phyloP scores from a whole-genome alignment of 2,888 invertebrate genomes.

The Erebia palarica region DNA sequence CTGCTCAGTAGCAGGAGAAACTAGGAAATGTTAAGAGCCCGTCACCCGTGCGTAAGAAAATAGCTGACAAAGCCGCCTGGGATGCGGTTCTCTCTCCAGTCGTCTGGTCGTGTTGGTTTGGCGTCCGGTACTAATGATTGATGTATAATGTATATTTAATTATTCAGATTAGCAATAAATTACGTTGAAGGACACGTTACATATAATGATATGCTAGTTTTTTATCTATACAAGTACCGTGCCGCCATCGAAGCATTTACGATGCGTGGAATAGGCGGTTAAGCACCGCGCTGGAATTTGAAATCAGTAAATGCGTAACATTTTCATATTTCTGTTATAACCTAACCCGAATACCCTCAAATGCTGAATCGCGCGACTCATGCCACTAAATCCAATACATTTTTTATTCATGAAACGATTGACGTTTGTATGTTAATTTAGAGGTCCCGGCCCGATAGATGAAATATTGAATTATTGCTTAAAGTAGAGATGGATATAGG shows the following conservation, averaged over 20 bases:
- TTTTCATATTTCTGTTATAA: constrained; percentile 71
- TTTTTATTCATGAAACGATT: constrained; percentile 83
- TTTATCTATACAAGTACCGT: not conserved
- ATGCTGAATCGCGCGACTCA: constrained; percentile 66
- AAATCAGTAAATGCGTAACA: constrained; percentile 46
- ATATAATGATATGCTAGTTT: not conserved
- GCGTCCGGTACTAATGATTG: no score
- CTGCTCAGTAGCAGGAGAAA: no score
- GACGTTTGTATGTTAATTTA: constrained; percentile 82
- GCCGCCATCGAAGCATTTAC: constrained; percentile 15
- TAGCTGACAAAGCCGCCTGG: no score
- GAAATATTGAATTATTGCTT: constrained; percentile 82
- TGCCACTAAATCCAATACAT: constrained; percentile 82
- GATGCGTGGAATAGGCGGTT: constrained; percentile 11
- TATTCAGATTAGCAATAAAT: not conserved
- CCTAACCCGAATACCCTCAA: constrained; percentile 48
- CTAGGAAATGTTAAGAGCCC: no score
- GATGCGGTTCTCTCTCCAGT: no score
- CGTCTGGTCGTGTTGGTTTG: no score
- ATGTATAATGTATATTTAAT: no score
- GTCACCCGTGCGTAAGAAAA: no score
- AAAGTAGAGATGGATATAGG: constrained; percentile 75
- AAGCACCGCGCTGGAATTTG: constrained; percentile 29
- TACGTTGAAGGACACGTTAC: not conserved
- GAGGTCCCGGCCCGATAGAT: constrained; percentile 75